Percentiles rank a stretch among this genome's conserved stretches.
Conservation (phyloP, 2,888 invertebrate genomes). For the Sesamia inferens region DNA sequence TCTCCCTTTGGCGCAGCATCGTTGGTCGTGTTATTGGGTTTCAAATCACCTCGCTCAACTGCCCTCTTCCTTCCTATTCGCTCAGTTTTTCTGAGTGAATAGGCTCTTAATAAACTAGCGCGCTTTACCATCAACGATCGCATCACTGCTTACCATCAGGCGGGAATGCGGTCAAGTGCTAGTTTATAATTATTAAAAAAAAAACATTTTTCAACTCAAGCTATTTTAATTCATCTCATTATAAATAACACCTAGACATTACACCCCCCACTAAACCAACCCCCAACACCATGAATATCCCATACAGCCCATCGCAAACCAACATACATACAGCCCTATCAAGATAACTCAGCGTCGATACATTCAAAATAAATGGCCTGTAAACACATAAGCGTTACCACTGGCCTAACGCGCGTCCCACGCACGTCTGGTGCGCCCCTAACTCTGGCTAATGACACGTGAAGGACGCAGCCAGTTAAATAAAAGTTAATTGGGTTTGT, state of each 20-base stretch:
- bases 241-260: neutral
- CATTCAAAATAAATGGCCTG: constrained; percentile 54
- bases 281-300: constrained; percentile 7
- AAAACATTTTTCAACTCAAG: no score
- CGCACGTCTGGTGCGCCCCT: constrained; percentile 44
- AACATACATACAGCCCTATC: constrained; percentile 37
- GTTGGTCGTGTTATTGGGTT: no score
- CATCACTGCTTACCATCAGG: no score
- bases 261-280: neutral
- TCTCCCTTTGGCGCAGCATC: no score
- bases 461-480: constrained; percentile 45
- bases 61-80: no score
- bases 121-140: no score
- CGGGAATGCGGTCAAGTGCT: no score
- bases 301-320: constrained; percentile 13
- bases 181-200: no score
- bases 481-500: constrained; percentile 58
- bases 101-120: no score
- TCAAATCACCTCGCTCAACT: no score
- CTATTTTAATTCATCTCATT: neutral
- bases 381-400: constrained; percentile 43
- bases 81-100: no score
- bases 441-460: constrained; percentile 45
- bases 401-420: constrained; percentile 42
- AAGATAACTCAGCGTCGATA: constrained; percentile 50